These are phyloP conservation scores for Cantharis rufa DNA, from an alignment of 2,888 invertebrate genomes.

Conservation along the genomic window DNA sequence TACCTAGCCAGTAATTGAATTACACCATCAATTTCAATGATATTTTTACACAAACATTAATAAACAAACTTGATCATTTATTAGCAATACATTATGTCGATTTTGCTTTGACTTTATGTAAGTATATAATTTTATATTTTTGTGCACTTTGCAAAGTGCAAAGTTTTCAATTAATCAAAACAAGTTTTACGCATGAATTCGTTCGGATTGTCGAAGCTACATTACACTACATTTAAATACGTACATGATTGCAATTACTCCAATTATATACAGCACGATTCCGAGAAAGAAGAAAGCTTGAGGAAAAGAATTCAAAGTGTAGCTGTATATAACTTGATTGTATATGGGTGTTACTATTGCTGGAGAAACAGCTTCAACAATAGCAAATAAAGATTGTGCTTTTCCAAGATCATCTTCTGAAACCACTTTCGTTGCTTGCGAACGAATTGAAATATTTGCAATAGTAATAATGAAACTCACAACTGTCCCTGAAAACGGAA, in stretches of 20 bases:
- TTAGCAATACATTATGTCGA: too few species aligned
- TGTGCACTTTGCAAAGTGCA: too few species aligned
- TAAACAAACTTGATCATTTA: too few species aligned
- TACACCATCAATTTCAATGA: too few species aligned
- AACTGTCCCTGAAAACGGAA: slow-evolving; percentile 5
- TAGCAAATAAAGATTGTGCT: slow-evolving; percentile 62
- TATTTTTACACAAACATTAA: too few species aligned
- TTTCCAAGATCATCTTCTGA: slow-evolving; percentile 51
- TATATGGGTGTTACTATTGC: slow-evolving; percentile 63
- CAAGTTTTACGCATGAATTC: too few species aligned
- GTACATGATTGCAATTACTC: slow-evolving; percentile 1
- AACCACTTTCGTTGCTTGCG: slow-evolving; percentile 51
- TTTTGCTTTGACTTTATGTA: too few species aligned
- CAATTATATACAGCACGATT: neutral
- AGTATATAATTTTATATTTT: too few species aligned
- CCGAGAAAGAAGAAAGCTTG: slow-evolving; percentile 64
- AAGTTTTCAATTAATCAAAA: too few species aligned
- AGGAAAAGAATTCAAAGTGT: slow-evolving; percentile 58
- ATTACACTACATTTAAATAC: neutral
- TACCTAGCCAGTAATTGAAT: too few species aligned
- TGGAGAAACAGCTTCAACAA: slow-evolving; percentile 63
- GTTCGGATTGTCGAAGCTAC: neutral
- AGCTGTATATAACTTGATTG: slow-evolving; percentile 59
- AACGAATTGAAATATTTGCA: slow-evolving; percentile 48
- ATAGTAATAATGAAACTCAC: slow-evolving; percentile 48